These are phyloP conservation scores for Lemur catta DNA, from an alignment of 2,797 vertebrate genomes.

Conservation along the genomic window DNA sequence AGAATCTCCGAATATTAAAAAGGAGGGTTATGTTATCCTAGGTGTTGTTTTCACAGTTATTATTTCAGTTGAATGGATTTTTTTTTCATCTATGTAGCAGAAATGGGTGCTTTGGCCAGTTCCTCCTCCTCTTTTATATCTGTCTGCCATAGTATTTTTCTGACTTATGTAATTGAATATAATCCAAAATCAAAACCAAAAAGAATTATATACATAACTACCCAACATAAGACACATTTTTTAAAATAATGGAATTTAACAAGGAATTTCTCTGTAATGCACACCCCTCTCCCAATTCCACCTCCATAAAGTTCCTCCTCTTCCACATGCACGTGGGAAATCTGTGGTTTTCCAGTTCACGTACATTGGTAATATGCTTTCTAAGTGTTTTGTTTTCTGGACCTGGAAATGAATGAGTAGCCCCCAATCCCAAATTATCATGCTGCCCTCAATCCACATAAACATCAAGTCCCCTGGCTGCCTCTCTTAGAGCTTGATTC, in stretches of 20 bases:
- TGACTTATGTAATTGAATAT: background rate
- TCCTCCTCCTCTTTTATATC: background rate
- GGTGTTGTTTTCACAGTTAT: background rate
- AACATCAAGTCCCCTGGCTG: background rate
- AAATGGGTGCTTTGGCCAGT: background rate
- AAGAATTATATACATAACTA: background rate
- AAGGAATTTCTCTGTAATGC: background rate
- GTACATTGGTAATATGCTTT: background rate
- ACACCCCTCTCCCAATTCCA: background rate
- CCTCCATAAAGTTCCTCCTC: background rate
- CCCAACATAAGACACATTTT: background rate
- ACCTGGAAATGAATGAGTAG: background rate
- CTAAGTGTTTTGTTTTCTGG: background rate
- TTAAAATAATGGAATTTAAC: background rate
- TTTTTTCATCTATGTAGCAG: background rate
- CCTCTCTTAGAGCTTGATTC: background rate
- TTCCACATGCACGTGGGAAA: background rate
- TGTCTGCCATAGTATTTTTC: background rate
- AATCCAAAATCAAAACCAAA: background rate
- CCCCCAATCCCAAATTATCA: background rate
- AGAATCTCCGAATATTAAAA: background rate
- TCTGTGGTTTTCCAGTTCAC: background rate
- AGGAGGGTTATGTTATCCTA: background rate
- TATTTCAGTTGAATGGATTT: background rate
- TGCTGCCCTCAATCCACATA: background rate